Percentiles rank a stretch among this genome's conserved stretches.
phyloP scores from a whole-genome alignment of 2,113 vertebrate genomes.

The Holacanthus passer region DNA sequence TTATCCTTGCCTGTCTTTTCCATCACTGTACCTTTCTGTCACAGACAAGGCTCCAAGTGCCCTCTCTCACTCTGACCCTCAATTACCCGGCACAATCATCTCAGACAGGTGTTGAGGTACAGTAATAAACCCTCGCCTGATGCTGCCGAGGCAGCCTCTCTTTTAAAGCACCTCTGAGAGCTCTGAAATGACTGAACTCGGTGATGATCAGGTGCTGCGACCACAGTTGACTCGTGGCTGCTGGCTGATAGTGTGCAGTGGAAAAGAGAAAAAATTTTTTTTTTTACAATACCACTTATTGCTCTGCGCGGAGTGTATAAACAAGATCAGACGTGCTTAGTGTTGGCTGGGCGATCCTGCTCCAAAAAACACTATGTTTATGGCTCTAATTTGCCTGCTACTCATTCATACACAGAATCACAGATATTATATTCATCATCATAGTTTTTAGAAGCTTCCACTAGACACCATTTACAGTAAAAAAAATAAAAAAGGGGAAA shows the following conservation, averaged over 20 bases:
- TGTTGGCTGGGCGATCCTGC: not conserved
- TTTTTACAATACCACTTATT: constrained; percentile 29
- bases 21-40: constrained; percentile 66
- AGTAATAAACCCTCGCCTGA: constrained; percentile 74
- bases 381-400: constrained; percentile 4
- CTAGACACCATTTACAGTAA: constrained; percentile 36
- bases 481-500: too few relatives aligned
- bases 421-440: constrained; percentile 22
- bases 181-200: constrained; percentile 65
- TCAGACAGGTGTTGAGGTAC: constrained; percentile 78
- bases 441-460: constrained; percentile 22
- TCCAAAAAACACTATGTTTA: not conserved
- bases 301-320: constrained; percentile 16
- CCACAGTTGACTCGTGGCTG: constrained; percentile 68
- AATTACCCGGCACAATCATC: constrained; percentile 79
- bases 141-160: constrained; percentile 56
- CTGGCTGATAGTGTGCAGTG: constrained; percentile 43
- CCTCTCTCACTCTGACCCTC: constrained; percentile 76
- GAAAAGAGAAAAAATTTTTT: constrained; percentile 9
- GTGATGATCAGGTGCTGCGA: constrained; percentile 69
- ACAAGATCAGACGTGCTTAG: constrained; percentile 14
- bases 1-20: constrained; percentile 63
- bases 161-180: constrained; percentile 68
- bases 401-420: constrained; percentile 17
- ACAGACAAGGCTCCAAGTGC: constrained; percentile 66